phyloP scores from a whole-genome alignment of 2,797 vertebrate genomes.

The Melanogrammus aeglefinus region DNA sequence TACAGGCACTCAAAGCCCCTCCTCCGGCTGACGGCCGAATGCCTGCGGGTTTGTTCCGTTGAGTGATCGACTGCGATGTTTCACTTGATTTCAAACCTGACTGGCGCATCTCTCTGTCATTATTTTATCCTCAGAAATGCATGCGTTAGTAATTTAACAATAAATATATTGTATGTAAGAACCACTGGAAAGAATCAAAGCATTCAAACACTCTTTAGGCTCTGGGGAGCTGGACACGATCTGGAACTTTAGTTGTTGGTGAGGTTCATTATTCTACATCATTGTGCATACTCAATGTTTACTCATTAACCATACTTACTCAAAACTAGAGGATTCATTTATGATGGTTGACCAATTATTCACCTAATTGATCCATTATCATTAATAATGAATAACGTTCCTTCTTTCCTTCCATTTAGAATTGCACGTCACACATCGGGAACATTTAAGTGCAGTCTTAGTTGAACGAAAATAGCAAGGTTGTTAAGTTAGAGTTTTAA shows the following conservation, averaged over 20 bases:
- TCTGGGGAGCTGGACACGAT: background rate
- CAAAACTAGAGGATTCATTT: background rate
- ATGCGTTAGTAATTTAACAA: conserved; percentile 62
- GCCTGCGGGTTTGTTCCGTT: conserved; percentile 47
- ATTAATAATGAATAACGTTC: background rate
- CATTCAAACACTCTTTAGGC: background rate
- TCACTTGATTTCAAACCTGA: conserved; percentile 49
- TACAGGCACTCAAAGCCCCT: conserved; percentile 47
- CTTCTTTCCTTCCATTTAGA: background rate
- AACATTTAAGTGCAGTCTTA: background rate
- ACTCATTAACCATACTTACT: conserved; percentile 5
- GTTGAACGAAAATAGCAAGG: background rate
- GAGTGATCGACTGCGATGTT: conserved; percentile 47
- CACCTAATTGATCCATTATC: conserved; percentile 8
- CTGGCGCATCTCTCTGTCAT: conserved; percentile 69
- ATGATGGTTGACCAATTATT: conserved; percentile 1
- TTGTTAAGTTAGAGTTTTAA: background rate
- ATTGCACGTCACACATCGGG: background rate
- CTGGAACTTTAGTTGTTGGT: background rate
- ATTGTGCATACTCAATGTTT: conserved; percentile 2
- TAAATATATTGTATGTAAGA: conserved; percentile 73
- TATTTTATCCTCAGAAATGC: conserved; percentile 68
- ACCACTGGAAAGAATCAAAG: conserved; percentile 48
- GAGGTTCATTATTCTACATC: background rate
- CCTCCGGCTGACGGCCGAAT: conserved; percentile 47